Evolutionary conservation across 2,888 invertebrate genomes (phyloP), one percentile per base, ranked within the genome.

Genomic region (Philereme transversata): DNA sequence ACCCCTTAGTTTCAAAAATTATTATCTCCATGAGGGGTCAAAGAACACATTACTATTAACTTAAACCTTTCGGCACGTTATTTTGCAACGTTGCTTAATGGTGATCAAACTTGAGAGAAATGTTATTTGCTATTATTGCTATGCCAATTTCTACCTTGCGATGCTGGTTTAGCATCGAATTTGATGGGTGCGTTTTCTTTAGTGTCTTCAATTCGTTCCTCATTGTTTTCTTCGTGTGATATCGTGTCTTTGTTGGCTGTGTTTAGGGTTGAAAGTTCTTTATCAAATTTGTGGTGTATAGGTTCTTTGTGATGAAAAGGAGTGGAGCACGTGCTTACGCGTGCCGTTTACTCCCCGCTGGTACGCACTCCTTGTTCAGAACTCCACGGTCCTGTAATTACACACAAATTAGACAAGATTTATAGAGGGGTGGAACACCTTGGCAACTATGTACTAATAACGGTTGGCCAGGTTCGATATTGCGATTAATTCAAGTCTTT

Each of bases 371-470:
- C 90, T 90, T 86, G 92, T 90, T 88, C 76, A 80, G 87, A 87
- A 87, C 89, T 87, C 86, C 84, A 81, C 89, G 84, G 85, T 86
- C 85, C 90, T 89, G 90, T 92, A 92, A 92, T 92, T 91, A 92
- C 92, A 91, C 90, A 92, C 90, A 92, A 92, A 92, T 92, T 92
- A 92, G 90, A 90, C 88, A 91, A 92, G 91, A 92, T 92, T 92
- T 92, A 92, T 91, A 79, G 91, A 86, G 89, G 92, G 92, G 91
- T 87, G 87, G 85, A 87, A 90, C 91, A 92, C 91, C 91, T 92
- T 91, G 84, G 90, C 87, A 92, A 92, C 92, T 90, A 88, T 86
- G 87, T 88, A 90, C 88, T 88, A 90, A 89, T 90, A 90, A 90
- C 86, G 90, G 86, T 84, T 84, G 87, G 88, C 86, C 87, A 87